Evolutionary conservation across 2,113 vertebrate species (phyloP), one percentile per base, ranked within the genome.

Genomic region (Tyto alba): DNA sequence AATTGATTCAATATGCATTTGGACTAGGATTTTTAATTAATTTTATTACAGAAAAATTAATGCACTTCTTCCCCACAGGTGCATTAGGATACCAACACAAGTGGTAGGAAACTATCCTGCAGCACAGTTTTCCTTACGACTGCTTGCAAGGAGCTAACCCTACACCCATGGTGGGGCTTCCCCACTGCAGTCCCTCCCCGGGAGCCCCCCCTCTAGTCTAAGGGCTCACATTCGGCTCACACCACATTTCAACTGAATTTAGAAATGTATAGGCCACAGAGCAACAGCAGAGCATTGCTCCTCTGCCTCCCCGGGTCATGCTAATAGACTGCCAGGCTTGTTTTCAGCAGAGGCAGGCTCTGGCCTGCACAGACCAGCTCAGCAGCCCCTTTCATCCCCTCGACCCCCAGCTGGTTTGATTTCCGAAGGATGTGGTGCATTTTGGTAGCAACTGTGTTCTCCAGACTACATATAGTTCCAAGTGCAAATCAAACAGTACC

Each of bases 41-140:
- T 89, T 96, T 95, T 96, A 95, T 96, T 94, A 87, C 36, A 93
- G 73, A 93, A 97, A 82, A 97, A 95, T 88, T 76, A 96, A 96
- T 67, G 88, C 59, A 50, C 69, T 85, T 50, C 66, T 82, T 93
- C 62, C 55, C 91, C 93, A 89, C 89, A 94, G 85, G 73, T 88
- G 93, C 85, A 83, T 89, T 60, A 93, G 40, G 88, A 48, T 50
- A 83, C 90, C 13, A 8, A 90, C 81, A 81, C 0, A 5, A 78
- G 56, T 4, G 2, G 59, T 3, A 87, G 67, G 74, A 96, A 88
- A 78, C 27, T 52, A 56, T 30, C 14, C 47, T 19, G 52, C 38
- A 43, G 9, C 5, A 0, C 0, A 0, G 8, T 11, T 59, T 87
- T 52, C 6, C 9, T 40, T 25, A 36, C 4, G 18, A 13, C 36